A percentile compares a stretch with the other conserved stretches of the same genome.
phyloP scores from a whole-genome alignment of 2,888 invertebrate genomes.

The Melanargia galathea region DNA sequence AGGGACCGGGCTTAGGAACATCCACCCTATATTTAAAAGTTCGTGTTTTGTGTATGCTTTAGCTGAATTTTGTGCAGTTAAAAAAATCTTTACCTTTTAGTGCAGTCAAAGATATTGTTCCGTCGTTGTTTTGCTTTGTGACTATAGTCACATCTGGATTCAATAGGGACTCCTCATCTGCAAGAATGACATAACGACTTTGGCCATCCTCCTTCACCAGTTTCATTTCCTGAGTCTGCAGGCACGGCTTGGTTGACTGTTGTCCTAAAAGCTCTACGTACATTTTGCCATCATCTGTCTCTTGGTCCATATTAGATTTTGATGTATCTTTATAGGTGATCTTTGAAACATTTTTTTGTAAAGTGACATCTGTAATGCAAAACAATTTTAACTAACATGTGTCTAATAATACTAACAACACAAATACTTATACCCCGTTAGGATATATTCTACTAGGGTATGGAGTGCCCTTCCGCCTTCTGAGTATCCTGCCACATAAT shows the following conservation, averaged over 20 bases:
- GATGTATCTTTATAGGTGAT: conserved; percentile 12
- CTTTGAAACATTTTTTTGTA: conserved; percentile 18
- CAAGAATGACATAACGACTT: conserved; percentile 61
- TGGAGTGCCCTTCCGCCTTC: too few relatives aligned
- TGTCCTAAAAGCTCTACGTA: conserved; percentile 62
- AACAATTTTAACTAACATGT: neutral
- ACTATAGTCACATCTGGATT: conserved; percentile 54
- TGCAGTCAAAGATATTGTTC: conserved; percentile 68
- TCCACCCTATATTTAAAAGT: too few relatives aligned
- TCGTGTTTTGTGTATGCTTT: too few relatives aligned
- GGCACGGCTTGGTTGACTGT: conserved; percentile 52
- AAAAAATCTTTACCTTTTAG: conserved; percentile 64
- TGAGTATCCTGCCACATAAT: too few relatives aligned
- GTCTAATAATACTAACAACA: too few relatives aligned
- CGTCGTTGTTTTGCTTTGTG: conserved; percentile 72
- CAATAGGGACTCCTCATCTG: conserved; percentile 50
- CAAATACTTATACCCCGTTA: too few relatives aligned
- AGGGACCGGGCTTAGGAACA: too few relatives aligned
- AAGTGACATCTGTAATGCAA: conserved; percentile 3
- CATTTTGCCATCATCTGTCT: conserved; percentile 54
- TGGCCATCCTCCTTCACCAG: conserved; percentile 60
- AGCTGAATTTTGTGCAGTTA: too few relatives aligned
- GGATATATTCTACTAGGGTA: too few relatives aligned
- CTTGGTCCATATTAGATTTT: conserved; percentile 24
- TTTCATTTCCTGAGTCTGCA: conserved; percentile 60